These are phyloP conservation scores for Acrocephalus kingi DNA, from an alignment of 2,113 vertebrate genomes.

Conservation along the genomic window DNA sequence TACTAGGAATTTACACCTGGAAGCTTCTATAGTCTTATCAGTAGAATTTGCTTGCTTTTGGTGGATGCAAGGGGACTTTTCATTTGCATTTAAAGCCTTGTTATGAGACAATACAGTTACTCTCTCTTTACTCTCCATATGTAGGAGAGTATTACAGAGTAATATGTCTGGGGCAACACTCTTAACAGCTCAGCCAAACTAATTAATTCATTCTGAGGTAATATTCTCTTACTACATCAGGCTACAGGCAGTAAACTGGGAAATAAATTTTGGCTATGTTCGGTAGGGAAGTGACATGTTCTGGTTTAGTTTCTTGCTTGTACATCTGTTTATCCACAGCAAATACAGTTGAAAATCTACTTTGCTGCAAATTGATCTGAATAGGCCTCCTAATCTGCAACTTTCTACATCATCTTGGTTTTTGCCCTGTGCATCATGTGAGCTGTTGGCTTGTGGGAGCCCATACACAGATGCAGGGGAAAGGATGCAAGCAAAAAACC, in stretches of 20 bases:
- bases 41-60: not conserved
- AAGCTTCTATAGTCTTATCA: not conserved
- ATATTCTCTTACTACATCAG: not conserved
- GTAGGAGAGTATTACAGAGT: not conserved
- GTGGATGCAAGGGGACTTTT: not conserved
- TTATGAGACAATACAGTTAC: not conserved
- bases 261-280: not conserved
- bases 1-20: not conserved
- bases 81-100: not conserved
- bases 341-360: not conserved
- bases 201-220: not conserved
- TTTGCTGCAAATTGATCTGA: not conserved
- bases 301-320: not conserved
- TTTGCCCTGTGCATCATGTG: not conserved
- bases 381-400: not conserved
- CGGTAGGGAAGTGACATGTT: accelerated
- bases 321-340: not conserved
- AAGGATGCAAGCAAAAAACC: not conserved
- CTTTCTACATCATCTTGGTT: not conserved
- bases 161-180: not conserved
- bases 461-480: accelerated
- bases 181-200: not conserved
- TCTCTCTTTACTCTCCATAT: not conserved
- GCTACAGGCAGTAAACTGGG: not conserved
- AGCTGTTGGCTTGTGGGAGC: not conserved